Conservation (phyloP, 2,797 vertebrate species). For the Chaetophractus vellerosus region DNA sequence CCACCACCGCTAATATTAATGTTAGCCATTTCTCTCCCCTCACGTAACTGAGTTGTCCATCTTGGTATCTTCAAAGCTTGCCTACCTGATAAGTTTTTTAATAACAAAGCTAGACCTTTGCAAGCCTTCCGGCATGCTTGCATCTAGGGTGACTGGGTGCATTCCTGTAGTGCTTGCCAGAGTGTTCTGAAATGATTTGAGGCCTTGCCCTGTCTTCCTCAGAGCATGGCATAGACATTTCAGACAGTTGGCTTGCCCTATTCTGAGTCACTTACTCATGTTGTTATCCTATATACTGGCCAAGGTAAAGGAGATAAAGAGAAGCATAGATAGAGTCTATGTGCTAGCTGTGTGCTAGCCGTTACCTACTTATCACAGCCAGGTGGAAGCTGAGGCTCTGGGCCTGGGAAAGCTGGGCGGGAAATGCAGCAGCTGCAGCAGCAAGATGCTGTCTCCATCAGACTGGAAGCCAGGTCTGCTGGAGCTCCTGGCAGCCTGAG, state of each 20-base stretch:
- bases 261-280: neutral
- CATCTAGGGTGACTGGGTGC: neutral
- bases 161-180: conserved; percentile 1
- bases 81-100: neutral
- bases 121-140: neutral
- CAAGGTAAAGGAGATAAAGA: neutral
- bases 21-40: neutral
- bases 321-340: too few species aligned
- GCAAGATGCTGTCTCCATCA: neutral
- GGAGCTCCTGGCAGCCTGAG: neutral
- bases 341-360: neutral
- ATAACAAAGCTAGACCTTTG: neutral
- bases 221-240: neutral
- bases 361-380: neutral
- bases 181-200: conserved; percentile 36
- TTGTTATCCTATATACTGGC: neutral
- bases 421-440: neutral
- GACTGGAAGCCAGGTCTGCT: neutral
- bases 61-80: neutral
- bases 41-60: neutral
- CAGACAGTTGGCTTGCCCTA: neutral
- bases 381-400: neutral
- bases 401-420: neutral
- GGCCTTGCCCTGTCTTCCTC: neutral
- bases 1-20: neutral